Conservation (phyloP, 2,113 vertebrate species). For the Cichladusa arquata region DNA sequence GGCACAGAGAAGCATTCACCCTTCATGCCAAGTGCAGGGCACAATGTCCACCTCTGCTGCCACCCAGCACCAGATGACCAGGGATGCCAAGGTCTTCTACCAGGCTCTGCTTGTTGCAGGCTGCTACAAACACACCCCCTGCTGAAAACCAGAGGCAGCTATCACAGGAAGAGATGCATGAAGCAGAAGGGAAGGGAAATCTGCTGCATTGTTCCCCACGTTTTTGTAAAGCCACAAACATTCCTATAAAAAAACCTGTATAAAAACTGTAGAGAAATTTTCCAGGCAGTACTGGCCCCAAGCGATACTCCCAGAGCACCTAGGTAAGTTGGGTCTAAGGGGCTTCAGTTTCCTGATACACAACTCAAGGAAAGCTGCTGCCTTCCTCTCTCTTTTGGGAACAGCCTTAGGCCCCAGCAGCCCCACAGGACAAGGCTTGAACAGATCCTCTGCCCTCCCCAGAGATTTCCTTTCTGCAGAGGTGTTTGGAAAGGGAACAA, state of each 20-base stretch:
- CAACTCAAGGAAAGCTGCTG: not conserved
- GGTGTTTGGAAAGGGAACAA: not conserved
- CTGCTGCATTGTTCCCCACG: conserved; percentile 31
- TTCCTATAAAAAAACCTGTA: conserved; percentile 52
- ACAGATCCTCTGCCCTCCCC: not conserved
- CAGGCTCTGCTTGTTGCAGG: not conserved
- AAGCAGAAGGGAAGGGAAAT: not conserved
- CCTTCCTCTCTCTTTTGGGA: not conserved
- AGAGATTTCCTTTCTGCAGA: not conserved
- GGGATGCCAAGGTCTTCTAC: not conserved
- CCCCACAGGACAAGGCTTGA: not conserved
- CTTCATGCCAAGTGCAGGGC: not conserved
- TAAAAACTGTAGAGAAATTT: conserved; percentile 48
- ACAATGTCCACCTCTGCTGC: not conserved
- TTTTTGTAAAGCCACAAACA: conserved; percentile 62
- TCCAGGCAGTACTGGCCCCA: not conserved
- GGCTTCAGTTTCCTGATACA: not conserved
- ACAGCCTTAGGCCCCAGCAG: not conserved
- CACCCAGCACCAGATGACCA: not conserved
- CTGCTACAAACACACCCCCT: not conserved
- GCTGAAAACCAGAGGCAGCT: not conserved
- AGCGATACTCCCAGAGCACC: not conserved
- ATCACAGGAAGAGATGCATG: not conserved
- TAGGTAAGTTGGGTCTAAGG: not conserved
- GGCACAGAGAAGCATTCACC: conserved; percentile 23